These are phyloP conservation scores for Pseudorhiza aurosa DNA, from an alignment of 30 jellyfish, hydroid and myxozoan genomes.

Conservation along the genomic window DNA sequence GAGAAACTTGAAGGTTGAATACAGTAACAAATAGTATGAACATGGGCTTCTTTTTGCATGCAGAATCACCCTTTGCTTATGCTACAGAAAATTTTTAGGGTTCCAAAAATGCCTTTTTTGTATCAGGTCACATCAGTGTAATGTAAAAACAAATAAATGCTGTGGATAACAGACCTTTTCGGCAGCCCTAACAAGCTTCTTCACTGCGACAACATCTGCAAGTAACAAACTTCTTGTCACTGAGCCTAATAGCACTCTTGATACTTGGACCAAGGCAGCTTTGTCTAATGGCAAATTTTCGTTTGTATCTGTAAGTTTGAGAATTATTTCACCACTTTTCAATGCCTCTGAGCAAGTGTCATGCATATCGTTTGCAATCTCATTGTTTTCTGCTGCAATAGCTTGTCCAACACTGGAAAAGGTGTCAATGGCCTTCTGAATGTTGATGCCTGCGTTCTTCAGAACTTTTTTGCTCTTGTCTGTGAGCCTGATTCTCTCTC, in stretches of 20 bases:
- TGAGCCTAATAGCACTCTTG: slow-evolving; percentile 80
- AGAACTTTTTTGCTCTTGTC: slow-evolving; percentile 44
- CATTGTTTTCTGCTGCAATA: slow-evolving; percentile 71
- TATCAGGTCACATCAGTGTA: no score
- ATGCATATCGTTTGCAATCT: slow-evolving; percentile 74
- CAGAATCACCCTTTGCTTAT: no score
- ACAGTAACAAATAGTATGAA: no score
- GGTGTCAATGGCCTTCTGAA: slow-evolving; percentile 65
- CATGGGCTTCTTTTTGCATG: no score
- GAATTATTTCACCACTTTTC: slow-evolving; percentile 70
- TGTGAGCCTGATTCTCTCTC: slow-evolving; percentile 58
- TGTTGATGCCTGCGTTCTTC: slow-evolving; percentile 50
- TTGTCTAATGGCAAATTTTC: slow-evolving; percentile 42
- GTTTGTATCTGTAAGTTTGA: slow-evolving; percentile 22
- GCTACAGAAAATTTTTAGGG: no score
- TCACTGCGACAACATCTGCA: slow-evolving; percentile 84
- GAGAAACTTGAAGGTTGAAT: no score
- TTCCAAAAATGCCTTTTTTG: no score
- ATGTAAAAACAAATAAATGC: no score
- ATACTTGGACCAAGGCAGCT: slow-evolving; percentile 72
- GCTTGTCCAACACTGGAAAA: slow-evolving; percentile 74
- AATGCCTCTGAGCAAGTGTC: slow-evolving; percentile 83
- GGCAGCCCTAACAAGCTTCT: slow-evolving; percentile 70
- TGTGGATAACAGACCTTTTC: slow-evolving; percentile 55
- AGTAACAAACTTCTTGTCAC: slow-evolving; percentile 82